Evolutionary conservation across 2,797 vertebrate genomes (phyloP).

Genomic region (Pteropus rufus): DNA sequence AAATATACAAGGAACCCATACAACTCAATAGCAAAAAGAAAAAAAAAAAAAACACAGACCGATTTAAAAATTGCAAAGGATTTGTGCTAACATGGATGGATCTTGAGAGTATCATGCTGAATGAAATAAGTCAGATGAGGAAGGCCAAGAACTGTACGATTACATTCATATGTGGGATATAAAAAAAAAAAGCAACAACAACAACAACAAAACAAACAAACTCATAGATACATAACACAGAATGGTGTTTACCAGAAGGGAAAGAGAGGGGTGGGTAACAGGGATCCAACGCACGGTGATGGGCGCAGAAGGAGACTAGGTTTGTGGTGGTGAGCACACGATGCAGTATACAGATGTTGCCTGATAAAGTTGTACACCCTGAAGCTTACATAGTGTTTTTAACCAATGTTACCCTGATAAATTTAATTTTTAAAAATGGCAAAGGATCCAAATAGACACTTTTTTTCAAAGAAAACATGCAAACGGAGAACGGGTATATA

Average conservation of each 20-base stretch:
- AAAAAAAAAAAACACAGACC: background rate
- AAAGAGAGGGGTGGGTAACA: background rate
- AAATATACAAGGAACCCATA: background rate
- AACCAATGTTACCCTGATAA: background rate
- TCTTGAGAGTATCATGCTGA: background rate
- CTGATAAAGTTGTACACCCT: background rate
- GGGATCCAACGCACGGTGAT: background rate
- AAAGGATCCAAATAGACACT: background rate
- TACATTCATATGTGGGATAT: background rate
- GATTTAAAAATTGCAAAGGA: background rate
- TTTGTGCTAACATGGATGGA: background rate
- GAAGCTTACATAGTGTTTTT: background rate
- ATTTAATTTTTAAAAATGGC: background rate
- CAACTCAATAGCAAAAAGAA: background rate
- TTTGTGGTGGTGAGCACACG: background rate
- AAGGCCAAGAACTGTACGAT: background rate
- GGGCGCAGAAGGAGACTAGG: background rate
- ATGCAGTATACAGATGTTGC: background rate
- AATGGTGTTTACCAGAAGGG: background rate
- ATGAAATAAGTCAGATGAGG: background rate
- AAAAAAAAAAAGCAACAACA: background rate
- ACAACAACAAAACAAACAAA: background rate
- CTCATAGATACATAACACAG: background rate
- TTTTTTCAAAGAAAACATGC: background rate
- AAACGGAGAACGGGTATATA: background rate